Conservation (phyloP, 1,140 invertebrate species). For the Radopholus similis region DNA sequence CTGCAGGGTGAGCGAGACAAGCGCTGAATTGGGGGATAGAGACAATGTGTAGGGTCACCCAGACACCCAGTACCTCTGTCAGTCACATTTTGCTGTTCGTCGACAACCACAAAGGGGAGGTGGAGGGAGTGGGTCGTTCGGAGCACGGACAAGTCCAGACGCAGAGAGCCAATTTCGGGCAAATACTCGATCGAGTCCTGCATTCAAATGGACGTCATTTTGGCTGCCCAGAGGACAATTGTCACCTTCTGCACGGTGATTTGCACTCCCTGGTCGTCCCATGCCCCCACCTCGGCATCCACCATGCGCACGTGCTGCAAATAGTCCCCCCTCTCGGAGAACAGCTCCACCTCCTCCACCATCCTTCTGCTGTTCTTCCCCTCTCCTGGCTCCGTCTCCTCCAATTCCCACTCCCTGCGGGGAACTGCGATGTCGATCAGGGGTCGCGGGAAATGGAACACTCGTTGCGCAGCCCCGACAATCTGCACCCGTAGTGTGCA, state of each 20-base stretch:
- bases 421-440: background rate
- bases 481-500: background rate
- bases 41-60: background rate
- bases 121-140: constrained; percentile 1
- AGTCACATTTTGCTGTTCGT: background rate
- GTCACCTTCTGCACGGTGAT: background rate
- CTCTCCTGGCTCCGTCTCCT: background rate
- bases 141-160: constrained; percentile 1
- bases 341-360: background rate
- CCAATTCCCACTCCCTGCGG: background rate
- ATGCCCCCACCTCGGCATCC: background rate
- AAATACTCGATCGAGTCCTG: background rate
- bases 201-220: background rate
- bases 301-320: background rate
- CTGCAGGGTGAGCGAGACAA: background rate
- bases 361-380: background rate
- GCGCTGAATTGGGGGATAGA: background rate
- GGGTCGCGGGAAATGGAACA: background rate
- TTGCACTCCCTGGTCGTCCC: background rate
- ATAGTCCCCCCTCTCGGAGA: background rate
- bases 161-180: constrained; percentile 9
- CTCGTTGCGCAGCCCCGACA: background rate
- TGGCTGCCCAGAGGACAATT: too few species aligned
- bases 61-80: background rate
- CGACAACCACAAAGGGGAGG: background rate